These are phyloP conservation scores for Lytechinus pictus DNA, from an alignment of 35 echinoderm and acorn worm species.

Conservation along the genomic window DNA sequence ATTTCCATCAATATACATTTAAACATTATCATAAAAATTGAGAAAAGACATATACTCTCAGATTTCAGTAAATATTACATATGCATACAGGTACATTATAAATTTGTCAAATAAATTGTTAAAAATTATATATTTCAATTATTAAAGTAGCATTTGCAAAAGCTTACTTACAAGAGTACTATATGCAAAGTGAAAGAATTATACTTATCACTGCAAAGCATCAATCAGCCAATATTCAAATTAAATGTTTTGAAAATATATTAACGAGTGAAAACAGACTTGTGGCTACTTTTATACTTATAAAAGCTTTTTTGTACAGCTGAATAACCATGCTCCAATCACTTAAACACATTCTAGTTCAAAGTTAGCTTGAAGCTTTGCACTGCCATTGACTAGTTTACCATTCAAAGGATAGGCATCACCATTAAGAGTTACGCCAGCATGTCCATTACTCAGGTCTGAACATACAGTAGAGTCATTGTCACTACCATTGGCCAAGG, in stretches of 20 bases:
- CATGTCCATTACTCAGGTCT: conserved; percentile 44
- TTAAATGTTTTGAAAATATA: neutral
- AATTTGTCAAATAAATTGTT: neutral
- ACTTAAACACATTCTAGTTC: conserved; percentile 24
- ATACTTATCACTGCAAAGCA: neutral
- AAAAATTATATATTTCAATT: neutral
- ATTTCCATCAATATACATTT: neutral
- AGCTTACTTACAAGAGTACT: neutral
- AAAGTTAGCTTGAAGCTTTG: conserved; percentile 32
- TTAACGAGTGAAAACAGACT: neutral
- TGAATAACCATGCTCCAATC: neutral
- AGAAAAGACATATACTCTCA: neutral
- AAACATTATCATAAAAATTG: neutral
- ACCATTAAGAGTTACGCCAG: conserved; percentile 28
- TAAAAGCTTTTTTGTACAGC: neutral
- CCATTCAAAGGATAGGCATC: conserved; percentile 36
- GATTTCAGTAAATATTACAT: conserved; percentile 19
- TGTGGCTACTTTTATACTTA: neutral
- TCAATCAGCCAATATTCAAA: neutral
- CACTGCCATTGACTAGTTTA: conserved; percentile 23
- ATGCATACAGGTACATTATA: too few relatives aligned
- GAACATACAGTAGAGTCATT: neutral
- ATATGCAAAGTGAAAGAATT: neutral
- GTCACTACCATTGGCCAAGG: conserved; percentile 4
- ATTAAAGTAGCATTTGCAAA: neutral